Percentiles rank a stretch among this genome's conserved stretches.
phyloP scores from a whole-genome alignment of 2,888 invertebrate species.

The Eristalis intricaria region DNA sequence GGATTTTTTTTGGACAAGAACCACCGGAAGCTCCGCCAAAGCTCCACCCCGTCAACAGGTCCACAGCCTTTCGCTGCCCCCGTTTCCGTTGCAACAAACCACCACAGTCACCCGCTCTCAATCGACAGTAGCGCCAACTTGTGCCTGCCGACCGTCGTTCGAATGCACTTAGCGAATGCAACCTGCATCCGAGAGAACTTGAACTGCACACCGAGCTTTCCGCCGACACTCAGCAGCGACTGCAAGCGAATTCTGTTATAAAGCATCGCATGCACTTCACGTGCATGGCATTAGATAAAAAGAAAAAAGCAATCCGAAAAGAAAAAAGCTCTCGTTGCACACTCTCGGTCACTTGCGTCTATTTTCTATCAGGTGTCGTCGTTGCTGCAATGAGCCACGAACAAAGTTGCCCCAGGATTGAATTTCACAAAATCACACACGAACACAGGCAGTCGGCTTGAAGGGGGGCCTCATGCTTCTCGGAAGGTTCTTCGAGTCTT shows the following conservation, averaged over 20 bases:
- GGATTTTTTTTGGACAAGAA: not conserved
- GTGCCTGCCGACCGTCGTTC: not conserved
- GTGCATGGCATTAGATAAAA: conserved; percentile 47
- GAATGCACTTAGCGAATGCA: conserved; percentile 50
- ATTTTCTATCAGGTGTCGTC: conserved; percentile 68
- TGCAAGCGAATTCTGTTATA: conserved; percentile 46
- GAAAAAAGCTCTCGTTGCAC: conserved; percentile 42
- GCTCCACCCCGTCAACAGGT: not conserved
- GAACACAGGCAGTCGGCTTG: not conserved
- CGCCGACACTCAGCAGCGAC: not conserved
- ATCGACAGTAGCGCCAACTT: conserved; percentile 60
- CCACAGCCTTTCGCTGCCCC: not conserved
- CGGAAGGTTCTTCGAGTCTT: conserved; percentile 8
- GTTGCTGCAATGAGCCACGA: not conserved
- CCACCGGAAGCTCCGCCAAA: not conserved
- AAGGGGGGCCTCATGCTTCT: not conserved
- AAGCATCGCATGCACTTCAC: not conserved
- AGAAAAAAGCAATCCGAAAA: not conserved
- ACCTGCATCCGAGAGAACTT: conserved; percentile 28
- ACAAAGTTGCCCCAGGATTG: not conserved
- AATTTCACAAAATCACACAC: conserved; percentile 27
- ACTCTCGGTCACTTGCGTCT: conserved; percentile 17
- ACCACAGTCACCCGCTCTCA: conserved; percentile 3
- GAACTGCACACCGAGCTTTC: conserved; percentile 32
- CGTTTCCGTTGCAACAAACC: not conserved